Base-by-base conservation (phyloP, 92 coral and sea anemone genomes). In the Zoanthus gigantus region DNA sequence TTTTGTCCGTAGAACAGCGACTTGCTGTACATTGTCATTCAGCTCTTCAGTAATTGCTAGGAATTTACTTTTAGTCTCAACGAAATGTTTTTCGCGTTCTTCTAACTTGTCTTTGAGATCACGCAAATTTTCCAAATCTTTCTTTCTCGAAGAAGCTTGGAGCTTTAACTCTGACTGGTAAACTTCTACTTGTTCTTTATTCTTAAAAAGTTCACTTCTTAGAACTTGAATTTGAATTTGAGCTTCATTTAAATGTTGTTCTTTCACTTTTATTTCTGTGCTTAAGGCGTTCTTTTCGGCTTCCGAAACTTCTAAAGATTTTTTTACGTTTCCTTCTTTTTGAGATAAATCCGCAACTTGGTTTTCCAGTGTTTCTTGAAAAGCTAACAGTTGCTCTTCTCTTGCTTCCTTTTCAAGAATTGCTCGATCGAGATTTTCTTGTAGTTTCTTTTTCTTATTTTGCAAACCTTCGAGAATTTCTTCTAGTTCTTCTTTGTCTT, bases 401-500 rank as follows among this genome's bases (percentile, higher is more conserved):
- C 94, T 75, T 52, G 72, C 92, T 42, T 92, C 96, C 73, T 96
- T 93, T 78, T 96, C 99, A 5, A 89, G 89, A 31, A 90, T 82
- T 45, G 92, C 90, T 83, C 89, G 75, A 23, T 90, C 94, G 56
- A 96, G 83, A 18, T 92, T 92, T 52, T 89, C 90, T 88, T 97
- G 94, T 50, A 95, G 78, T 72, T 90, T 93, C 89, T 91, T 88
- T 75, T 92, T 88, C 89, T 94, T 94, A 30, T 84, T 88, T 87
- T 95, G 88, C 76, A 93, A 71, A 14, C 91, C 96, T 68, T 83
- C 93, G 3, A 95, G 85, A 48, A 91, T 95, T 72, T 95, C 96
- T 77, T 95, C 95, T 2, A 95, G 89, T 79, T 95, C 98, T 57
- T 95, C 96, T 81, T 93, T 95, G 54, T 95, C 98, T 78, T 95